A percentile compares a stretch with the other conserved stretches of the same genome.
Conservation (phyloP, 1,140 invertebrate genomes). For the Panagrolaimus sp. region DNA sequence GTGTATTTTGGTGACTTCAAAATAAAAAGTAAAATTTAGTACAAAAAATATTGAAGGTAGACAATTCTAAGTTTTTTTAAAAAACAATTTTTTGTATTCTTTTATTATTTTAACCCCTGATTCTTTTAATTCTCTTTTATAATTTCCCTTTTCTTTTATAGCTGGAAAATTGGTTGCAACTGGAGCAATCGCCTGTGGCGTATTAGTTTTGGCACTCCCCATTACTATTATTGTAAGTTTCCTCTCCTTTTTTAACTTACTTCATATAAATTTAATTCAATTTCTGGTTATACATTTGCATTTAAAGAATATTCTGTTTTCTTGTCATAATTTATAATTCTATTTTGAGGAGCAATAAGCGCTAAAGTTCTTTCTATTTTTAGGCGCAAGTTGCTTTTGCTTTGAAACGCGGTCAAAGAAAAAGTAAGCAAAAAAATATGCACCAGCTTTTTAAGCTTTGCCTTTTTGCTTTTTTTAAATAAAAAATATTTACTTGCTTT, state of each 20-base stretch:
- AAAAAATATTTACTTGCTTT: neutral
- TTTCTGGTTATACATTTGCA: neutral
- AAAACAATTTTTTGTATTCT: no score
- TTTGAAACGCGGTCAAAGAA: slow-evolving; percentile 27
- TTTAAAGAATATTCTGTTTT: neutral
- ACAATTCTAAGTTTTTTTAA: no score
- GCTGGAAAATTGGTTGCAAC: slow-evolving; percentile 53
- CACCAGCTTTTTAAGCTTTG: neutral
- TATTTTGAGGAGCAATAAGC: neutral
- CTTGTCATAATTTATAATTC: no score
- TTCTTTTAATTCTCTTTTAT: no score
- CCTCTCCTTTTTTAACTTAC: neutral
- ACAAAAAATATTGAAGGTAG: no score
- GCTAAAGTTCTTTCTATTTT: slow-evolving; percentile 18
- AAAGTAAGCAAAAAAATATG: slow-evolving; percentile 16
- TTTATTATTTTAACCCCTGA: neutral
- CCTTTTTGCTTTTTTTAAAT: neutral
- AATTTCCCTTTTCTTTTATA: slow-evolving; percentile 18
- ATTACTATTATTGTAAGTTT: slow-evolving; percentile 57
- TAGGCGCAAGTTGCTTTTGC: slow-evolving; percentile 46
- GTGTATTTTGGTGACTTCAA: no score
- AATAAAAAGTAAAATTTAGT: no score
- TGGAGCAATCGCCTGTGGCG: slow-evolving; percentile 52
- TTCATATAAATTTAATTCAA: no score
- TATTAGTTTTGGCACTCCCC: slow-evolving; percentile 55